Evolutionary conservation across 2,797 vertebrate species (phyloP), one percentile per base, ranked within the genome.

Genomic region (Gallirallus australis): DNA sequence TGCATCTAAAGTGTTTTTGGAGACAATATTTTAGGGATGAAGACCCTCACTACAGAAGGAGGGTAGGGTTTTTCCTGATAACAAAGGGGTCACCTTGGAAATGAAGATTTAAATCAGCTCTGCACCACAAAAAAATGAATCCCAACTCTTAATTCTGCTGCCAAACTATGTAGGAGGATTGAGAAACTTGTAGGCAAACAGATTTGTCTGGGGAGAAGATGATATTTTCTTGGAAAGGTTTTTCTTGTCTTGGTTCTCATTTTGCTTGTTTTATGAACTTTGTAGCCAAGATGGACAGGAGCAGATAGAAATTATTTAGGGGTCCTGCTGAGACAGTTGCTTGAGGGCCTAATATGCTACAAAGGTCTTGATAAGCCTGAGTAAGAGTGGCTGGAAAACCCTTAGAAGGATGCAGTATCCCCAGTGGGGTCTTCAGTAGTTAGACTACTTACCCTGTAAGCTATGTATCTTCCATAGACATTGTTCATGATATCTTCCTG

Each of bases 181-280:
- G 80, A 88, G 59, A 72, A 96, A 76, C 59, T 63, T 88, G 61
- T 59, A 81, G 57, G 47, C 21, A 94, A 91, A 91, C 73, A 84
- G 75, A 93, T 60, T 72, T 70, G 47, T 73, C 75, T 82, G 48
- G 12, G 37, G 52, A 93, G 53, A 89, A 92, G 52, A 78, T 35
- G 54, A 5, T 86, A 81, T 83, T 86, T 92, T 82, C 54, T 78
- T 70, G 27, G 31, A 85, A 87, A 93, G 24, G 4, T 57, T 89
- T 92, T 63, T 88, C 56, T 82, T 90, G 35, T 7, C n/a, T 86
- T 84, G 52, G 10, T 72, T 94, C 35, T 84, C 7, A 47, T 86
- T 95, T 87, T 76, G 23, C 27, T 76, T 64, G 30, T 66, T 93
- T 86, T 35, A 80, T 50, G 50, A 59, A 56, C 66, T 83, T 81